These are phyloP conservation scores for Bombylius discolor DNA, from an alignment of 2,888 invertebrate genomes.

Conservation along the genomic window DNA sequence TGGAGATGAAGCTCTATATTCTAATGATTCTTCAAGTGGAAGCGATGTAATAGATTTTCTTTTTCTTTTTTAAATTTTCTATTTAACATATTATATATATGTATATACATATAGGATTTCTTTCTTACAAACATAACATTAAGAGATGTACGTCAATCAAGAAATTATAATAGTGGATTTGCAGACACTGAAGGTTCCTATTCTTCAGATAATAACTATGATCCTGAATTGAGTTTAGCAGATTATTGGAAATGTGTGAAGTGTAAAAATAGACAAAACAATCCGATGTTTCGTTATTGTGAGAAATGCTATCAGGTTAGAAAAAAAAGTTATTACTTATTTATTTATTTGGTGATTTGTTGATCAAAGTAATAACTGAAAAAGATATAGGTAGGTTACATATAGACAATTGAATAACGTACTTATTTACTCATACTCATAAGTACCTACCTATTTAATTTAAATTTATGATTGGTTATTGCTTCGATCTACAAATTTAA, in stretches of 20 bases:
- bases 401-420: background rate
- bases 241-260: slow-evolving; percentile 54
- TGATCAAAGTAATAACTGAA: too few relatives aligned
- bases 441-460: background rate
- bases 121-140: slow-evolving; percentile 14
- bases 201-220: slow-evolving; percentile 22
- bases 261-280: slow-evolving; percentile 48
- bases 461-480: background rate
- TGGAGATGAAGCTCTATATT: slow-evolving; percentile 38
- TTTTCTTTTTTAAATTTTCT: background rate
- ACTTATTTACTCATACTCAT: background rate
- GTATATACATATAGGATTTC: slow-evolving; percentile 15
- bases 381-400: background rate
- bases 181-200: slow-evolving; percentile 20
- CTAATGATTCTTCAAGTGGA: slow-evolving; percentile 39
- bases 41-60: slow-evolving; percentile 36
- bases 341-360: too few relatives aligned
- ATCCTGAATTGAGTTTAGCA: slow-evolving; percentile 42
- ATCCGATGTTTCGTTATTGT: slow-evolving; percentile 54
- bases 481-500: too few relatives aligned
- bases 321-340: background rate
- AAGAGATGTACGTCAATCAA: background rate
- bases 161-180: slow-evolving; percentile 17
- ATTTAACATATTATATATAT: slow-evolving; percentile 5
- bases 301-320: slow-evolving; percentile 56